A percentile compares a stretch with the other conserved stretches of the same genome.
Evolutionary conservation across 2,888 invertebrate genomes (phyloP).

Genomic region (Lacanobia wlatinum): DNA sequence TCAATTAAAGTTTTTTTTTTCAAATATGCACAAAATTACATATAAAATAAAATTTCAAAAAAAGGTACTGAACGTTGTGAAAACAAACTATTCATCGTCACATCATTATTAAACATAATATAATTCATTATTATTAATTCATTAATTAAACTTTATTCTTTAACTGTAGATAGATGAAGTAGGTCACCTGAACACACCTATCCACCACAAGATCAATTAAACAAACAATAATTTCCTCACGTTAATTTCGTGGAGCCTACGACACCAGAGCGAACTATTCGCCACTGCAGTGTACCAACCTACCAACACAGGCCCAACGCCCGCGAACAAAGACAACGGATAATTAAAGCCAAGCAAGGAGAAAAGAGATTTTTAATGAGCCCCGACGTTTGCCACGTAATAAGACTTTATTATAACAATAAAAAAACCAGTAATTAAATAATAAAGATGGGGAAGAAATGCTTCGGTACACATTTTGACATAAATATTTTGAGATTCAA

Average conservation of each 20-base stretch:
- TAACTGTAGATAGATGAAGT: background rate
- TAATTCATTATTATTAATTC: too few species aligned
- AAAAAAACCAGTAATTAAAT: conserved; percentile 81
- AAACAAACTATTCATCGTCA: background rate
- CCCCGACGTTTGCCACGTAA: conserved; percentile 84
- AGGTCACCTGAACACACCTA: conserved; percentile 22
- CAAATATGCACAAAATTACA: too few species aligned
- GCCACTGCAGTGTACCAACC: conserved; percentile 77
- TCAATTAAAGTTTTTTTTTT: too few species aligned
- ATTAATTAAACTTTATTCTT: too few species aligned
- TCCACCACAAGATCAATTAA: conserved; percentile 46
- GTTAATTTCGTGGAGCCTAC: conserved; percentile 66
- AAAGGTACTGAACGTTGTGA: too few species aligned
- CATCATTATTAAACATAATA: too few species aligned
- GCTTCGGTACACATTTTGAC: conserved; percentile 54
- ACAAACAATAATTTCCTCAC: conserved; percentile 38
- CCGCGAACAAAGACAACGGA: conserved; percentile 88
- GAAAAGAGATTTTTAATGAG: conserved; percentile 89
- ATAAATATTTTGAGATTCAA: conserved; percentile 48
- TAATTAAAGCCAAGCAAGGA: conserved; percentile 87
- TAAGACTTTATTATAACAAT: conserved; percentile 86
- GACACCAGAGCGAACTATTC: conserved; percentile 76
- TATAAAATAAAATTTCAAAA: too few species aligned
- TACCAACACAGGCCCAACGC: conserved; percentile 79
- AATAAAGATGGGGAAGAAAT: conserved; percentile 68